A percentile compares a stretch with the other conserved stretches of the same genome.
Evolutionary conservation across 2,888 invertebrate genomes (phyloP).

Genomic region (Drosophila robusta): DNA sequence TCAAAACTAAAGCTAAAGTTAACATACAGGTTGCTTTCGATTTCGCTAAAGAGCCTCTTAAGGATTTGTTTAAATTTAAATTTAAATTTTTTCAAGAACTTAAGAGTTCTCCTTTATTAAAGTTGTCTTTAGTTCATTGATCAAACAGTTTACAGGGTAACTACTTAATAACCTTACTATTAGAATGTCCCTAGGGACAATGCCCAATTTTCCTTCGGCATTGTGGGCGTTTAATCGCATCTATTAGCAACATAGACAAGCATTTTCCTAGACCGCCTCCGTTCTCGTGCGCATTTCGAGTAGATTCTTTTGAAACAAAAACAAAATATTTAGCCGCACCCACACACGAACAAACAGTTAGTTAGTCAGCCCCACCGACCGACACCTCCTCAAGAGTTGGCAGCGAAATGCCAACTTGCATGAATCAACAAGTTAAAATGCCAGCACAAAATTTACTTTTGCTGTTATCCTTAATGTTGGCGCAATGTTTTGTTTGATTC

Average conservation of each 20-base stretch:
- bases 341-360: slow-evolving; percentile 22
- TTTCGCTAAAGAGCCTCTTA: too few species aligned
- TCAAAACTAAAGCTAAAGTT: too few species aligned
- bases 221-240: slow-evolving; percentile 78
- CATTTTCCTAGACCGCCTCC: slow-evolving; percentile 45
- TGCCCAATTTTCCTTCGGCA: slow-evolving; percentile 29
- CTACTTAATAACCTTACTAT: background rate
- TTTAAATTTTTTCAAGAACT: too few species aligned
- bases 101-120: too few species aligned
- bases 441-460: slow-evolving; percentile 27
- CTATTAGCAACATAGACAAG: slow-evolving; percentile 66
- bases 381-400: background rate
- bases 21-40: too few species aligned
- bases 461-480: slow-evolving; percentile 29
- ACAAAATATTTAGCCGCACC: slow-evolving; percentile 42
- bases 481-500: slow-evolving; percentile 30
- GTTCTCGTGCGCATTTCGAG: slow-evolving; percentile 14
- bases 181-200: slow-evolving; percentile 1
- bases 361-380: slow-evolving; percentile 1
- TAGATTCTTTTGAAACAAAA: slow-evolving; percentile 43
- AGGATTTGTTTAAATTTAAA: too few species aligned
- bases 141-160: slow-evolving; percentile 11
- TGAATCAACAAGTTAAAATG: slow-evolving; percentile 62
- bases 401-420: slow-evolving; percentile 35
- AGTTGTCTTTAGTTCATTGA: background rate